Percentiles rank a stretch among this genome's conserved stretches.
Conservation (phyloP, 2,113 vertebrate genomes). For the Myrmecobius fasciatus region DNA sequence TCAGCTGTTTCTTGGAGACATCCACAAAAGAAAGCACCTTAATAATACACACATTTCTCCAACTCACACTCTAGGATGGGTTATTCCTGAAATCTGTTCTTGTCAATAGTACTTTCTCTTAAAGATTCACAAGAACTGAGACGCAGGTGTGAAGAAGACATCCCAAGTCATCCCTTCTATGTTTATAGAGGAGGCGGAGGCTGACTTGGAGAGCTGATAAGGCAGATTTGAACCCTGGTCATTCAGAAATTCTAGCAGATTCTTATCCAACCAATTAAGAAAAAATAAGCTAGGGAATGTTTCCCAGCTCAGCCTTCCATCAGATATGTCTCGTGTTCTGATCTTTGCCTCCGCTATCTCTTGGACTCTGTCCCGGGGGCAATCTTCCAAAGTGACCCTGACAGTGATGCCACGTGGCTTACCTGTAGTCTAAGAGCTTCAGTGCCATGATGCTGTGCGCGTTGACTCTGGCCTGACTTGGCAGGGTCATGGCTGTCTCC, state of each 20-base stretch:
- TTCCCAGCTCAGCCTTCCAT: not conserved
- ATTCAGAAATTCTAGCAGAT: too few relatives aligned
- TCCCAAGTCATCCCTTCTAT: not conserved
- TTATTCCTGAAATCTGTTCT: not conserved
- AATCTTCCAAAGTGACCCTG: not conserved
- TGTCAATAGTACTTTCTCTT: not conserved
- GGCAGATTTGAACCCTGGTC: not conserved
- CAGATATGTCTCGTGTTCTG: not conserved
- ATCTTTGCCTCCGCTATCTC: not conserved
- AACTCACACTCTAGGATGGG: not conserved
- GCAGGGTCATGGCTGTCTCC: slow-evolving; percentile 93
- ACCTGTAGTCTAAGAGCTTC: slow-evolving; percentile 92
- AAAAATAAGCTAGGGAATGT: not conserved
- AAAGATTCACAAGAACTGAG: not conserved
- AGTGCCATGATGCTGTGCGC: slow-evolving; percentile 87
- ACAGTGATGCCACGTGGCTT: slow-evolving; percentile 30
- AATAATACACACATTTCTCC: not conserved
- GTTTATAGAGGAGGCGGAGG: not conserved
- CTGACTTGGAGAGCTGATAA: not conserved
- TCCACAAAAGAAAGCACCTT: not conserved
- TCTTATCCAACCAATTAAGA: not conserved
- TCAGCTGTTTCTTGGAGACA: not conserved
- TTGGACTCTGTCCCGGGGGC: not conserved
- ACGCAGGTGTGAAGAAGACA: not conserved
- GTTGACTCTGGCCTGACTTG: slow-evolving; percentile 90